phyloP scores from a whole-genome alignment of 2,797 vertebrate species.

The Triplophysa bombifrons region DNA sequence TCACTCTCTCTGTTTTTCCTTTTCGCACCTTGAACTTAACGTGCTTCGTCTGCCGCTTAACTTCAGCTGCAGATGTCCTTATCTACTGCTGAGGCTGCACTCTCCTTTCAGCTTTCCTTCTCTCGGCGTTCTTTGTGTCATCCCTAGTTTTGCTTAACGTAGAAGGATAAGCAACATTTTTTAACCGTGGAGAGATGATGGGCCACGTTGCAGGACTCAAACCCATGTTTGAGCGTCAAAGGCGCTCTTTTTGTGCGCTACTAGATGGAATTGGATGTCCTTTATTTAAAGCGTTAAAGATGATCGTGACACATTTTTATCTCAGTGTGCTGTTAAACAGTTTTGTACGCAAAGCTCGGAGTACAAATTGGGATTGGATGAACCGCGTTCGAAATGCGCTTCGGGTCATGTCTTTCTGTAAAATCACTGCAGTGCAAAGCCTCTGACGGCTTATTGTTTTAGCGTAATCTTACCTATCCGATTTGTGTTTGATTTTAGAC shows the following conservation, averaged over 20 bases:
- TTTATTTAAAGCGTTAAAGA: background rate
- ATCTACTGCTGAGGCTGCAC: slow-evolving; percentile 78
- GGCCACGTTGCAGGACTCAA: background rate
- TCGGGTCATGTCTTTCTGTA: background rate
- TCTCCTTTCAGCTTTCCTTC: slow-evolving; percentile 69
- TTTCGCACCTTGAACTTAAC: slow-evolving; percentile 43
- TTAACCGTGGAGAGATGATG: background rate
- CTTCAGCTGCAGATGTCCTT: slow-evolving; percentile 70
- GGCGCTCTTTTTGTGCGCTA: background rate
- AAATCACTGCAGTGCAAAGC: background rate
- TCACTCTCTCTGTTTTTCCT: slow-evolving; percentile 6
- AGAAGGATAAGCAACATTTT: background rate
- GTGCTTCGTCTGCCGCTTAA: slow-evolving; percentile 68
- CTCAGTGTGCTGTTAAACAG: background rate
- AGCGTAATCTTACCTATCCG: background rate
- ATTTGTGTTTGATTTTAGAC: slow-evolving; percentile 2
- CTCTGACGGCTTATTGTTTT: background rate
- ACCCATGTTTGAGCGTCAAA: background rate
- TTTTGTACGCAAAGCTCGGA: background rate
- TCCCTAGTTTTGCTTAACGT: background rate
- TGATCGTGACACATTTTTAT: too few species aligned
- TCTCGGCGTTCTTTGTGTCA: slow-evolving; percentile 49
- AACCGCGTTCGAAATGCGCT: background rate
- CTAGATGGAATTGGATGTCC: background rate
- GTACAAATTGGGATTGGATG: background rate